A percentile compares a stretch with the other conserved stretches of the same genome.
Conservation (phyloP, 2,888 invertebrate genomes). For the Caenorhabditis uteleia region DNA sequence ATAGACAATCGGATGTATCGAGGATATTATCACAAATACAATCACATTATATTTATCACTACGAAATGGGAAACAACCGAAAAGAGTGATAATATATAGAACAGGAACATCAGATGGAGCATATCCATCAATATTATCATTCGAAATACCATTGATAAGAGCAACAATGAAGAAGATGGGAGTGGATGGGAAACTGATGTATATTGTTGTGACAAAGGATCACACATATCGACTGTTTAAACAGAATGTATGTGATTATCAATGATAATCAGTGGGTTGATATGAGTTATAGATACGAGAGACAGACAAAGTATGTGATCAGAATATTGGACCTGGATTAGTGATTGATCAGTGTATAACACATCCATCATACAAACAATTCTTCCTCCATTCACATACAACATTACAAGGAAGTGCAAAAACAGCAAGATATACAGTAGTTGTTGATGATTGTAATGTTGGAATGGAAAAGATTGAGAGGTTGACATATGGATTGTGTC, state of each 20-base stretch:
- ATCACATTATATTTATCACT: constrained; percentile 2
- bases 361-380: constrained; percentile 57
- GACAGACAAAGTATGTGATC: constrained; percentile 26
- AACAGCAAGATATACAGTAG: constrained; percentile 62
- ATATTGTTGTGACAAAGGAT: constrained; percentile 56
- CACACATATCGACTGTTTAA: constrained; percentile 53
- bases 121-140: constrained; percentile 40
- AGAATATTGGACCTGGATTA: constrained; percentile 60
- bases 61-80: constrained; percentile 22
- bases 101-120: constrained; percentile 53
- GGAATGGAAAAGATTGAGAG: constrained; percentile 53
- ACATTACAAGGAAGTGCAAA: constrained; percentile 66
- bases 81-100: constrained; percentile 52
- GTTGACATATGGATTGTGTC: constrained; percentile 53
- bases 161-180: constrained; percentile 23
- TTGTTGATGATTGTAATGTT: constrained; percentile 53
- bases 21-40: constrained; percentile 14
- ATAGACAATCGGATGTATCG: constrained; percentile 12
- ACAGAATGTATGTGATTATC: neutral
- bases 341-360: constrained; percentile 54
- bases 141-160: constrained; percentile 57
- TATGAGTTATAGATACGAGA: neutral
- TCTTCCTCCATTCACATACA: constrained; percentile 61
- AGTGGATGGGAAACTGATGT: constrained; percentile 35
- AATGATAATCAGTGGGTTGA: neutral